Evolutionary conservation across 2,797 vertebrate species (phyloP).

Genomic region (Erethizon dorsatum): DNA sequence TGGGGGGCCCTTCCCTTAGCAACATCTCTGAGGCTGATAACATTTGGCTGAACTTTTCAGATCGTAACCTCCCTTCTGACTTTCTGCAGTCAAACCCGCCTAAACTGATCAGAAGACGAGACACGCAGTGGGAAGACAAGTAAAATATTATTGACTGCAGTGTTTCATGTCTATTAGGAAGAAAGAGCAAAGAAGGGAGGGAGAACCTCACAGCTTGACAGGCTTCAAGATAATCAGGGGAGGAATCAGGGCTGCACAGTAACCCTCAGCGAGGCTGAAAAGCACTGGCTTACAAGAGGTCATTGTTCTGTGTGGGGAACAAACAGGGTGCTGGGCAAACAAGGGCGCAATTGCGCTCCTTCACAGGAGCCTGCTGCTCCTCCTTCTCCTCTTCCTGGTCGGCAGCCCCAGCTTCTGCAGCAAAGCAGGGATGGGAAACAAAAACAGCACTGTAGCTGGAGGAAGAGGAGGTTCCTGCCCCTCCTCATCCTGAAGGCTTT

Average conservation of each 20-base stretch:
- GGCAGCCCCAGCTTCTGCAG: neutral
- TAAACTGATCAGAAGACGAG: constrained; percentile 92
- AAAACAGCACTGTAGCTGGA: neutral
- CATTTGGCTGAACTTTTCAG: constrained; percentile 99
- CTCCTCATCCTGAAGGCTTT: neutral
- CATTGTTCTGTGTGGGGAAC: constrained; percentile 85
- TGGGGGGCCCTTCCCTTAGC: constrained; percentile 92
- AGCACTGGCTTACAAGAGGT: constrained; percentile 87
- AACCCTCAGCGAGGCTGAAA: constrained; percentile 90
- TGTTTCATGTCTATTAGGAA: constrained; percentile 94
- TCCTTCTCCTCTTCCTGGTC: neutral
- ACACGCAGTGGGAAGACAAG: constrained; percentile 91
- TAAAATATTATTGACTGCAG: constrained; percentile 93
- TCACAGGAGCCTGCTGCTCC: accelerated
- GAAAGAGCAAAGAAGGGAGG: constrained; percentile 90
- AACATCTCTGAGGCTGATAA: constrained; percentile 96
- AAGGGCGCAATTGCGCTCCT: constrained; percentile 71
- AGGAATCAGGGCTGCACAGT: constrained; percentile 89
- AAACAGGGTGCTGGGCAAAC: constrained; percentile 82
- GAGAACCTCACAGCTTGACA: constrained; percentile 91
- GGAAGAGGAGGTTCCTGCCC: neutral
- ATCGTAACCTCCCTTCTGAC: constrained; percentile 97
- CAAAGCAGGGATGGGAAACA: neutral
- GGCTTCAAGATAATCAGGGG: constrained; percentile 95
- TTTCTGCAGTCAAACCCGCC: constrained; percentile 92